phyloP scores from a whole-genome alignment of 2,113 vertebrate genomes.

The Progne subis region DNA sequence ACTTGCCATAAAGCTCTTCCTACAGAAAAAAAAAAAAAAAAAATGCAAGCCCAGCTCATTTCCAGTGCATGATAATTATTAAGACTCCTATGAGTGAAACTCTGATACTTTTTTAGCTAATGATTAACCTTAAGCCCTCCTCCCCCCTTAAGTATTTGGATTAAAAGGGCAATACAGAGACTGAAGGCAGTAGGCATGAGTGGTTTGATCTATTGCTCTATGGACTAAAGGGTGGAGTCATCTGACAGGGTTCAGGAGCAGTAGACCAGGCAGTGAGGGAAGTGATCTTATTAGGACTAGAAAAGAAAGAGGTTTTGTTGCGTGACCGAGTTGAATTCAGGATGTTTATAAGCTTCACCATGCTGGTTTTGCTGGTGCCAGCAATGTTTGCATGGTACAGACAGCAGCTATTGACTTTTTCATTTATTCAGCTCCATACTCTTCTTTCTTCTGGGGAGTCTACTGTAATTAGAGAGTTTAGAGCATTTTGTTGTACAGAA shows the following conservation, averaged over 20 bases:
- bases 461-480: not conserved
- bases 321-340: not conserved
- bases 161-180: not conserved
- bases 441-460: not conserved
- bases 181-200: not conserved
- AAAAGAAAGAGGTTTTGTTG: not conserved
- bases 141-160: not conserved
- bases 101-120: conserved; percentile 31
- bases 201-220: not conserved
- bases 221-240: not conserved
- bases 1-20: not conserved
- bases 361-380: not conserved
- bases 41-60: conserved; percentile 30
- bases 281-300: not conserved
- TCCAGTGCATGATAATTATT: not conserved
- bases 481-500: not conserved
- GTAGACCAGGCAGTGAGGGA: not conserved
- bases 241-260: not conserved
- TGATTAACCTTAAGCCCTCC: conserved; percentile 43
- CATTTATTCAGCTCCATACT: not conserved
- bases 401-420: not conserved
- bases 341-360: not conserved
- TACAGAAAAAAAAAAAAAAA: conserved; percentile 33
- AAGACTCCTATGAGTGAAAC: not conserved
- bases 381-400: not conserved